Evolutionary conservation across 2,888 invertebrate genomes (phyloP), one percentile per base, ranked within the genome.

Genomic region (Ophion obscuratus): DNA sequence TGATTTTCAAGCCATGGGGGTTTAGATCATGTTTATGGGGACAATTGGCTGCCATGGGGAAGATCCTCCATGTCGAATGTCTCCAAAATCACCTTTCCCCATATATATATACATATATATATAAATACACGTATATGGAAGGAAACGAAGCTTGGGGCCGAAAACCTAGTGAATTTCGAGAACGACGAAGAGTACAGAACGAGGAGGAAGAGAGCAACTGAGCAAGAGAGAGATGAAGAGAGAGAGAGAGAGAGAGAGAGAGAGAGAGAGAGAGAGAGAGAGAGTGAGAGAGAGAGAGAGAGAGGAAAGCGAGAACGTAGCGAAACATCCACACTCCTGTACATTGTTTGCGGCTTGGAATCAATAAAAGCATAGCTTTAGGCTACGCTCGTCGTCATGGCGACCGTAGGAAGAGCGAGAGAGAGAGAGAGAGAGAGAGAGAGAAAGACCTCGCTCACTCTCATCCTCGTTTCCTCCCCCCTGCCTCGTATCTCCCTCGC

Each of bases 361-460:
- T 93, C 93, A 93, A 93, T 93, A 93, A 93, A 93, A 93, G 94
- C 94, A 93, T 94, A 94, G 93, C 93, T 94, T 94, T 93, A 93
- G 93, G 93, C 93, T 93, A 92, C 81, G 74, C 91, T 92, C 91
- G 93, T 94, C 89, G 90, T 88, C 92, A 93, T 93, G 91, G 91
- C 92, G 91, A 93, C 93, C 88, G 82, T 90, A 91, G 92, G 5
- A 5, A 44, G 44, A 44, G 44, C 3, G 92, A 44, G 44, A 44
- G 44, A 44, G 44, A 44, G 44, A 44, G 44, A 44, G 2, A 44
- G 44, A 44, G 4, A 44, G 4, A 44, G 11, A 11, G 92, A 91
- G 90, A 92, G 91, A 91, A 90, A 91, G 75, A 70, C 57, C 84
- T 73, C 82, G 27, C 82, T 74, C 84, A 14, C 62, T 66, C 80